phyloP scores from a whole-genome alignment of 2,888 invertebrate species.

The Galerucella pusilla region DNA sequence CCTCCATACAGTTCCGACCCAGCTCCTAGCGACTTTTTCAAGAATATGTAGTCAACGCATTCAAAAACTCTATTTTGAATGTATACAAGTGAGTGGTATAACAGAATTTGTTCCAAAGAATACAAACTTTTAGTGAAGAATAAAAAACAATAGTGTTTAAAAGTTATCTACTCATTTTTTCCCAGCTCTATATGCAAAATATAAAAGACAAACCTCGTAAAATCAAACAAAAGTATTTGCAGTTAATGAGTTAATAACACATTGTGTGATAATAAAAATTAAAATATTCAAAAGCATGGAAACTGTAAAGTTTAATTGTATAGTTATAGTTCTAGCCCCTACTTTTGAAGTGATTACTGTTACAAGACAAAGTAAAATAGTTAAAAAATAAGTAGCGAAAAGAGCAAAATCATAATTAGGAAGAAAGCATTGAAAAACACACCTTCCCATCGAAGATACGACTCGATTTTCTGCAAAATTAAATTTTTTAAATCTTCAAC shows the following conservation, averaged over 20 bases:
- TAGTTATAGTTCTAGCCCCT: slow-evolving; percentile 22
- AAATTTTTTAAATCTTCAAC: slow-evolving; percentile 49
- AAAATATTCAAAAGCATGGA: slow-evolving; percentile 28
- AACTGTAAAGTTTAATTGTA: neutral
- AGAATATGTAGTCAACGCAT: too few relatives aligned
- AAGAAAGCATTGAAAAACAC: slow-evolving; percentile 57
- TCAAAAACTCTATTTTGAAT: too few relatives aligned
- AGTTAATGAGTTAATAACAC: slow-evolving; percentile 18
- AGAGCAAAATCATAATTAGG: slow-evolving; percentile 41
- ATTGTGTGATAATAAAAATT: slow-evolving; percentile 17
- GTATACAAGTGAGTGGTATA: too few relatives aligned
- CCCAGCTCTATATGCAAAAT: too few relatives aligned
- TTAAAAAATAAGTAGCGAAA: slow-evolving; percentile 16
- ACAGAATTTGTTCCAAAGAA: too few relatives aligned
- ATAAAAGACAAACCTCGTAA: too few relatives aligned
- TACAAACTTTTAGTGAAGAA: too few relatives aligned
- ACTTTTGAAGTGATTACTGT: slow-evolving; percentile 13
- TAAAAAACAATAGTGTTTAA: too few relatives aligned
- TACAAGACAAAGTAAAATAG: neutral
- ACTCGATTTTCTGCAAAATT: slow-evolving; percentile 65
- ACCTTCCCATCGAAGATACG: slow-evolving; percentile 65
- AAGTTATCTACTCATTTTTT: too few relatives aligned
- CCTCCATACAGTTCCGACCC: too few relatives aligned
- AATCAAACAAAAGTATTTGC: too few relatives aligned
- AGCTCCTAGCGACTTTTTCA: too few relatives aligned